Evolutionary conservation across 2,888 invertebrate genomes (phyloP), one percentile per base, ranked within the genome.

Genomic region (Allolobophora icterica): DNA sequence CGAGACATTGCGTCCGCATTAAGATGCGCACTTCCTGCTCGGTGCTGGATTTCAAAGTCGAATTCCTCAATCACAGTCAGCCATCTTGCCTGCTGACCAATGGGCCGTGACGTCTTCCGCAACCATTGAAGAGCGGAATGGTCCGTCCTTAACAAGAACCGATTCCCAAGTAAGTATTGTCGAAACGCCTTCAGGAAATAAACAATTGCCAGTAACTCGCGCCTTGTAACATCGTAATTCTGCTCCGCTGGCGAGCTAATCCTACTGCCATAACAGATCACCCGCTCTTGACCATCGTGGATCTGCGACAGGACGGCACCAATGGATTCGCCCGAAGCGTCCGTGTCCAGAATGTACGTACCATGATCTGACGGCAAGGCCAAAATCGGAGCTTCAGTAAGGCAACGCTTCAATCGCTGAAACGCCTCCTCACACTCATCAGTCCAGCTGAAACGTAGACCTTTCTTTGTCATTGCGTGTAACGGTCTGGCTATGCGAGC

Each of bases 51-150:
- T 1, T 24, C 35, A 89, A 91, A 91, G 33, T 91, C 84, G 21
- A 83, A 91, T 24, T 42, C 71, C 13, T 42, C 58, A 19, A 91
- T 40, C 11, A 58, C 21, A 17, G 91, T 89, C 33, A 91, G 33
- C 91, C 91, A 91, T 5, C 91, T 21, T 19, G 91, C 91, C 11
- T 58, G 40, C 42, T 91, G 91, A 24, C 92, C 92, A 40, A 92
- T 92, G 3, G 92, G 92, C 0, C 92, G 84, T 52, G 91, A 91
- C 30, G 92, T 92, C 6, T 90, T 92, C 30, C 91, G 83, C 34
- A 92, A 45, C 92, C 93, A 93, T n/a, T n/a, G 35, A 13, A 93
- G 90, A 8, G 93, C 92, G 11, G 92, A 91, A 91, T 94, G 93
- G 91, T 93, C 93, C 34, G 93, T 93, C 24, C 93, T 71, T 4